Conservation (phyloP, 2,113 vertebrate genomes). For the Micronisus gabar region DNA sequence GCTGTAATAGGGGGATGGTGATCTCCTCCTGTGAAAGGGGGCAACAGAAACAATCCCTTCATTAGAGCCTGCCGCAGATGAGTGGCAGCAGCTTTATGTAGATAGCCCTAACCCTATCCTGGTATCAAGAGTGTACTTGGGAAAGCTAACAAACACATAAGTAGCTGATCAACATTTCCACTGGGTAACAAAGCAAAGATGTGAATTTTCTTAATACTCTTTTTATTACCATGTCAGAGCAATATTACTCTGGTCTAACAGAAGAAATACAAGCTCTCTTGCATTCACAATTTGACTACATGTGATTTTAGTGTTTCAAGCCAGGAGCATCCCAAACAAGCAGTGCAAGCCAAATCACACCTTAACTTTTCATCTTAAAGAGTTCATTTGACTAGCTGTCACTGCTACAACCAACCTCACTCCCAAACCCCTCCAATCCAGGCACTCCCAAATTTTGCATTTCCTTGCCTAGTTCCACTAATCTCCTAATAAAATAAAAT, state of each 20-base stretch:
- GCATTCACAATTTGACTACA: background rate
- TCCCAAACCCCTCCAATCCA: too few species aligned
- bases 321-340: background rate
- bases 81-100: background rate
- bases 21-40: slow-evolving; percentile 81
- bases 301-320: background rate
- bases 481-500: background rate
- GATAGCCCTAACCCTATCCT: background rate
- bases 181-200: background rate
- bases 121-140: background rate
- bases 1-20: slow-evolving; percentile 93
- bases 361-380: background rate
- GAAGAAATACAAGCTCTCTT: background rate
- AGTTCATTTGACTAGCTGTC: background rate
- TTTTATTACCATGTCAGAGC: background rate
- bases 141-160: background rate
- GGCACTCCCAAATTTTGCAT: background rate
- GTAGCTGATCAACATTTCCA: background rate
- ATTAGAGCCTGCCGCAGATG: background rate
- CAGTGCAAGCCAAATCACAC: background rate
- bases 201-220: background rate
- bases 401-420: background rate
- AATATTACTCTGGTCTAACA: background rate
- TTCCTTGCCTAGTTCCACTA: background rate
- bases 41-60: background rate